Percentiles rank a stretch among this genome's conserved stretches.
These are phyloP conservation scores for Chelonia mydas DNA, from an alignment of 2,797 vertebrate species.

Conservation along the genomic window DNA sequence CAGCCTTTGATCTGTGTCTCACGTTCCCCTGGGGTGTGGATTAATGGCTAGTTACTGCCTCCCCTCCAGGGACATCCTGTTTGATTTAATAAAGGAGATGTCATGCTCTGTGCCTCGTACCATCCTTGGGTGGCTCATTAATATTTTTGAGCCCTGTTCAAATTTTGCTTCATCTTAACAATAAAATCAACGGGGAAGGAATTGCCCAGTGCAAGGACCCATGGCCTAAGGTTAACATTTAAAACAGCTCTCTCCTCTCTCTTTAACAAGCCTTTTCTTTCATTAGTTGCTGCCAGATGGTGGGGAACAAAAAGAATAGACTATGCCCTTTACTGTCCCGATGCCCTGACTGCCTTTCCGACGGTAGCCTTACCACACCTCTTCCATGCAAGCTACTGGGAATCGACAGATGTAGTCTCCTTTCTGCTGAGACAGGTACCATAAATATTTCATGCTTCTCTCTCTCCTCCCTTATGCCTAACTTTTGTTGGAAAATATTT, in stretches of 20 bases:
- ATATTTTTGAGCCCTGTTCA: background rate
- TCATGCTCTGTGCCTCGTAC: background rate
- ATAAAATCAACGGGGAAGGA: background rate
- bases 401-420: slow-evolving; percentile 96
- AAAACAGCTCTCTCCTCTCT: accelerated
- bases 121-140: background rate
- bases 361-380: slow-evolving; percentile 96
- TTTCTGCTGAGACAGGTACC: slow-evolving; percentile 96
- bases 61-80: background rate
- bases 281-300: slow-evolving; percentile 89
- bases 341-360: slow-evolving; percentile 96
- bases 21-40: background rate
- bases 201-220: background rate
- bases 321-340: slow-evolving; percentile 97
- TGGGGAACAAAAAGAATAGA: slow-evolving; percentile 98
- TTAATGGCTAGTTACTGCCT: background rate
- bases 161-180: background rate
- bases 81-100: background rate
- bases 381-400: slow-evolving; percentile 99
- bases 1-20: background rate
- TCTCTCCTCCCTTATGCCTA: accelerated
- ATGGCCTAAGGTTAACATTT: background rate
- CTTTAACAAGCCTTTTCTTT: slow-evolving; percentile 10
- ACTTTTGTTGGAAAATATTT: background rate
- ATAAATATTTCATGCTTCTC: background rate